Conservation (phyloP, 2,797 vertebrate species). For the Ctenopoma kingsleyae region DNA sequence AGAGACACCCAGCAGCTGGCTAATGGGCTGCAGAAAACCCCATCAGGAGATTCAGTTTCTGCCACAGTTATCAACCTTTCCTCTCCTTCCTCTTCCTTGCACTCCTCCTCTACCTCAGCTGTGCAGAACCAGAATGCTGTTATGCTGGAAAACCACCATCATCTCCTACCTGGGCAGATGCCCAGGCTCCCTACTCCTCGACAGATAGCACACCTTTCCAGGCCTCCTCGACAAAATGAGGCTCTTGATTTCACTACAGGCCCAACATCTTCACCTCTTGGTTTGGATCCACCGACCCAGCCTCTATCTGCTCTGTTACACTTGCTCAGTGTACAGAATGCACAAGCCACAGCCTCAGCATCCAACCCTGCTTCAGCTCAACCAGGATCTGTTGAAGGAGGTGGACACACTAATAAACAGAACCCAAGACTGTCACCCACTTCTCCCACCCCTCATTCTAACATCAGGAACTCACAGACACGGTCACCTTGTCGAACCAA, state of each 20-base stretch:
- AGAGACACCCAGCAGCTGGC: slow-evolving; percentile 80
- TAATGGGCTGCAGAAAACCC: slow-evolving; percentile 66
- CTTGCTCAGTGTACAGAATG: slow-evolving; percentile 85
- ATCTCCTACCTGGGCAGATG: slow-evolving; percentile 61
- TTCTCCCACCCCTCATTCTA: slow-evolving; percentile 55
- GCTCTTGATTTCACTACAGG: slow-evolving; percentile 81
- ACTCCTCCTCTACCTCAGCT: slow-evolving; percentile 79
- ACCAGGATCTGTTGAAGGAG: slow-evolving; percentile 59
- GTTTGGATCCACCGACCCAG: slow-evolving; percentile 80
- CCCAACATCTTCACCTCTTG: slow-evolving; percentile 48
- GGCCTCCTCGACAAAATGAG: slow-evolving; percentile 73
- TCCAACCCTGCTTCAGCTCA: slow-evolving; percentile 64
- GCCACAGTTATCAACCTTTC: slow-evolving; percentile 77
- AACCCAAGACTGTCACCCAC: slow-evolving; percentile 61
- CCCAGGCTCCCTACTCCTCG: slow-evolving; percentile 57
- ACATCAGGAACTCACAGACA: slow-evolving; percentile 52
- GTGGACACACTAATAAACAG: slow-evolving; percentile 68
- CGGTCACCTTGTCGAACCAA: slow-evolving; percentile 60
- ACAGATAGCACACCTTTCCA: slow-evolving; percentile 63
- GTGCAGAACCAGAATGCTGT: slow-evolving; percentile 70
- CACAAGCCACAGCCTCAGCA: slow-evolving; percentile 69
- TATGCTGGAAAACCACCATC: slow-evolving; percentile 77
- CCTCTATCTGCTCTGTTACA: slow-evolving; percentile 86
- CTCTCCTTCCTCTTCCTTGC: slow-evolving; percentile 64
- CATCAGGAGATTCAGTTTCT: slow-evolving; percentile 70